Conservation (phyloP, 2,888 invertebrate genomes). For the Tridacna gigas region DNA sequence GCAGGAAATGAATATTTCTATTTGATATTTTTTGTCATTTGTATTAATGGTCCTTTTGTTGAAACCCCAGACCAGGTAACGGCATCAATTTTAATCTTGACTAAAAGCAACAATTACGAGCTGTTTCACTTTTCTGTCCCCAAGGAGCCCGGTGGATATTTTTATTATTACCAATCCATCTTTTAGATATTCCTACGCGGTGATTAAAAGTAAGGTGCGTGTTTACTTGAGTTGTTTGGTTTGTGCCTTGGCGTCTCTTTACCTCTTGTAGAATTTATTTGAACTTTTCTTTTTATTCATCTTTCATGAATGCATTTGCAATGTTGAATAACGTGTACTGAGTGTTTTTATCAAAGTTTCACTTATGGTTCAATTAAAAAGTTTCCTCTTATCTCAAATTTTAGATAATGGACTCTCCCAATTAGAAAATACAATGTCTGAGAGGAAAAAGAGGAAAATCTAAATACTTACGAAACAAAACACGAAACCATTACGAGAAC, state of each 20-base stretch:
- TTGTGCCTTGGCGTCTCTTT: not conserved
- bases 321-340: too few species aligned
- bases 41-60: constrained; percentile 56
- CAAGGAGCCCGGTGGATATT: constrained; percentile 25
- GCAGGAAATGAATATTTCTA: constrained; percentile 64
- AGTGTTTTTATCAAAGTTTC: too few species aligned
- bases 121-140: constrained; percentile 46
- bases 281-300: too few species aligned
- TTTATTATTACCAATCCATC: constrained; percentile 48
- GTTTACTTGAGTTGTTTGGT: constrained; percentile 21
- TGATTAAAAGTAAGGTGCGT: constrained; percentile 40
- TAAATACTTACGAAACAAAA: too few species aligned
- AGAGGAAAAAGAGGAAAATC: too few species aligned
- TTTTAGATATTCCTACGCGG: constrained; percentile 33
- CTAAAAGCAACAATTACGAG: constrained; percentile 62
- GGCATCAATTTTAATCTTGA: constrained; percentile 63
- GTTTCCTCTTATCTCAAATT: too few species aligned
- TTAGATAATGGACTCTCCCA: too few species aligned
- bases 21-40: constrained; percentile 64
- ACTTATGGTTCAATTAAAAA: too few species aligned
- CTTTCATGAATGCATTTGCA: too few species aligned
- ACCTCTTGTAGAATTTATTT: too few species aligned
- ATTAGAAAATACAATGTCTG: too few species aligned
- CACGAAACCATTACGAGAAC: too few species aligned
- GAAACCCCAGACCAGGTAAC: constrained; percentile 43